Evolutionary conservation across 2,888 invertebrate genomes (phyloP), one percentile per base, ranked within the genome.

Genomic region (Cyrtodaria siliqua): DNA sequence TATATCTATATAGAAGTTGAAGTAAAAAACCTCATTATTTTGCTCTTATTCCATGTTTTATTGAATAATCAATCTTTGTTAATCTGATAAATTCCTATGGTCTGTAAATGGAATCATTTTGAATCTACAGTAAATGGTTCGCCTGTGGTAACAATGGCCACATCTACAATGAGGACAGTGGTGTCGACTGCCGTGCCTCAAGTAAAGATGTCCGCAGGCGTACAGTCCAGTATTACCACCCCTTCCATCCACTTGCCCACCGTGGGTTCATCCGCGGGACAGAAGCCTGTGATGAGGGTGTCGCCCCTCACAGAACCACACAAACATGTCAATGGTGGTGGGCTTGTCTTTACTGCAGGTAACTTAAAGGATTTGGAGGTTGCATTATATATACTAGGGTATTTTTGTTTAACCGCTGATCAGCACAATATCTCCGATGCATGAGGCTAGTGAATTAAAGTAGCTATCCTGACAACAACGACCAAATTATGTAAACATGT

Each of bases 281-380:
- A 61, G 6, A 91, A 89, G 68, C 91, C 91, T 23, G 87, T 91
- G 44, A 89, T 91, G 87, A 83, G 87, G 53, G 91, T 91, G 27
- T 86, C 90, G 4, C 91, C 94, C 6, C 73, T 90, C 52, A 67
- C 84, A 4, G 53, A 60, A 8, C 50, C 63, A 33, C 55, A 60
- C 18, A 40, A 26, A 42, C 33, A 59, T 12, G 27, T 29, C 8
- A 62, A 50, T 44, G 52, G 52, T 9, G 66, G 62, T 66, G 70
- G 70, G 8, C 27, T 68, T 16, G 70, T 70, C 14, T 79, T 67
- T 23, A 67, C 74, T 33, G 52, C 79, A 67, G 79, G 74, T 79
- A 57, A 12, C 0, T 2, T 40, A 9, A 53, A 12, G 12, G 8
- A 23, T 24, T 53, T 9, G 14, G 20, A 24, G 6, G 26, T 23